phyloP scores from a whole-genome alignment of 2,888 invertebrate genomes.

The Plutella xylostella region DNA sequence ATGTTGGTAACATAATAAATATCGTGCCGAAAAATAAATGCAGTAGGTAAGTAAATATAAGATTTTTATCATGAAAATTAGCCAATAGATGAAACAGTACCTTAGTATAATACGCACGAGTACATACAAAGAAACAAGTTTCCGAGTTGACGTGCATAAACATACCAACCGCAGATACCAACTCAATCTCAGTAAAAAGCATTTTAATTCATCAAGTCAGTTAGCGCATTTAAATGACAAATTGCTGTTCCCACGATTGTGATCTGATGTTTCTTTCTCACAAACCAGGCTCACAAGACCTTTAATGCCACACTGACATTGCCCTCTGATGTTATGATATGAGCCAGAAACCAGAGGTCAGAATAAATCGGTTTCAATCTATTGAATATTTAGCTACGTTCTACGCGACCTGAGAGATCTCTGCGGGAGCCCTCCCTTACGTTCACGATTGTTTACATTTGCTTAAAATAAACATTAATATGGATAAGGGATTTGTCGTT shows the following conservation, averaged over 20 bases:
- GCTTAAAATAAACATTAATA: constrained; percentile 3
- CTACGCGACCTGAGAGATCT: neutral
- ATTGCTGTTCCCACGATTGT: constrained; percentile 4
- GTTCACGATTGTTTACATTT: constrained; percentile 1
- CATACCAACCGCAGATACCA: no score
- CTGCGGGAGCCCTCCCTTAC: constrained; percentile 1
- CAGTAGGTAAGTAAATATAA: no score
- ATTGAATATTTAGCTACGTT: neutral
- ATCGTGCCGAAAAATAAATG: no score
- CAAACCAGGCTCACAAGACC: neutral
- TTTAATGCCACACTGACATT: neutral
- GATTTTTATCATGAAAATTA: no score
- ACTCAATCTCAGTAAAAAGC: no score
- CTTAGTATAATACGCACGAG: no score
- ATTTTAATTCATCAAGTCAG: no score
- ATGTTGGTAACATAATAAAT: no score
- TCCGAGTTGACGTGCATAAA: no score
- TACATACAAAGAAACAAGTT: no score
- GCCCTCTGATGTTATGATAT: neutral
- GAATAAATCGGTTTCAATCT: neutral
- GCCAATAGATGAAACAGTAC: no score
- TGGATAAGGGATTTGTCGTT: neutral
- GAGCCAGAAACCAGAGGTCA: neutral
- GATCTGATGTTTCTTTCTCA: neutral
- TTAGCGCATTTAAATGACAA: constrained; percentile 1